phyloP scores from a whole-genome alignment of 2,888 invertebrate species.

The Heliconius sara region DNA sequence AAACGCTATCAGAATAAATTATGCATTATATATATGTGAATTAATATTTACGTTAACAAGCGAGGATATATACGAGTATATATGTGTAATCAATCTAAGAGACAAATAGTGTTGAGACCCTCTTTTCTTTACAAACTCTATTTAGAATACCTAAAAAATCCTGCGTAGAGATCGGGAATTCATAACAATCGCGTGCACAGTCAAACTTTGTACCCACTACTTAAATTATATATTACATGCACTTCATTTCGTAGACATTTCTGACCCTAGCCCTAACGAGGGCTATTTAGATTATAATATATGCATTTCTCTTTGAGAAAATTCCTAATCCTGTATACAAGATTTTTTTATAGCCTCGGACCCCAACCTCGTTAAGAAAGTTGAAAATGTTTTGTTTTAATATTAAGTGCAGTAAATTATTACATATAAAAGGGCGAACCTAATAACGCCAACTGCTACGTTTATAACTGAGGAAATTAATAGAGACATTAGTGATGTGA shows the following conservation, averaged over 20 bases:
- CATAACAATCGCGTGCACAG: neutral
- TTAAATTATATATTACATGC: neutral
- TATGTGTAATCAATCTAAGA: too few species aligned
- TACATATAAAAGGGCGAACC: conserved; percentile 79
- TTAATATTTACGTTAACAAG: too few species aligned
- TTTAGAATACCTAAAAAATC: neutral
- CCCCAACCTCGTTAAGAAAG: conserved; percentile 67
- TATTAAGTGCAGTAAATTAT: conserved; percentile 82
- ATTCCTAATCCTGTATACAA: conserved; percentile 33
- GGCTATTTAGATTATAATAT: conserved; percentile 14
- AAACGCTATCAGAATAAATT: too few species aligned
- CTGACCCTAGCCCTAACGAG: neutral
- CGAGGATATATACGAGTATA: too few species aligned
- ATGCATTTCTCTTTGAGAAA: conserved; percentile 27
- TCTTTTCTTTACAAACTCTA: neutral
- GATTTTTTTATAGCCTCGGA: conserved; percentile 37
- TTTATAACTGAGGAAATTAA: conserved; percentile 80
- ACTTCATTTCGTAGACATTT: neutral
- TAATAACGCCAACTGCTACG: conserved; percentile 79
- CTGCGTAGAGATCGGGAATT: neutral
- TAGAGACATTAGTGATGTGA: conserved; percentile 65
- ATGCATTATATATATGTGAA: too few species aligned
- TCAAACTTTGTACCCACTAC: neutral
- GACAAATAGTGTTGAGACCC: too few species aligned
- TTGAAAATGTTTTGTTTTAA: conserved; percentile 81